Conservation (phyloP, 1,140 invertebrate genomes). For the Mamestra configurata region DNA sequence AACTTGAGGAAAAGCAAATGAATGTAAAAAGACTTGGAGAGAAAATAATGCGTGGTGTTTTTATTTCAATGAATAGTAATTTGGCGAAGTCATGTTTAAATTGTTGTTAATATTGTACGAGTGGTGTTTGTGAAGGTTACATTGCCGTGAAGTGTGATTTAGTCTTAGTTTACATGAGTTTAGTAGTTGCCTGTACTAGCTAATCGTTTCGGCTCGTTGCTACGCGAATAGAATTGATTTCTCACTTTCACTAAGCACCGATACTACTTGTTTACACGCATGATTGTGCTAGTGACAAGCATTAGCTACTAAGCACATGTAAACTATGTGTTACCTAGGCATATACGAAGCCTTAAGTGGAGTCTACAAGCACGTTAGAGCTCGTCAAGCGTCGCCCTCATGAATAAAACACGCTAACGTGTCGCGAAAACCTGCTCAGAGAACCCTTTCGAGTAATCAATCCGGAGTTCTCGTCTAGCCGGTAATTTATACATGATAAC, state of each 20-base stretch:
- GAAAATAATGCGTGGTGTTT: constrained; percentile 15
- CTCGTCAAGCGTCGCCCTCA: constrained; percentile 43
- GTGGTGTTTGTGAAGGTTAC: background rate
- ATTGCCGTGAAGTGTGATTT: too few relatives aligned
- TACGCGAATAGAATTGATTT: background rate
- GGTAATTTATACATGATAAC: constrained; percentile 51
- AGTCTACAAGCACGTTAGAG: constrained; percentile 33
- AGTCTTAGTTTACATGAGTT: too few relatives aligned
- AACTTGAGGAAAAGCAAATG: background rate
- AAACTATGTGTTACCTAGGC: background rate
- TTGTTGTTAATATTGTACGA: background rate
- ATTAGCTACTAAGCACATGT: background rate
- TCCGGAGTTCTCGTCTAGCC: constrained; percentile 18
- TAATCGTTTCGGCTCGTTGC: background rate
- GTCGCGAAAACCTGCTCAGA: constrained; percentile 52
- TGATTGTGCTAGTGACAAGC: background rate
- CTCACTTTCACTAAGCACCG: background rate
- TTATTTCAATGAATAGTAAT: constrained; percentile 14
- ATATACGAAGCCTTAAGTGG: constrained; percentile 22
- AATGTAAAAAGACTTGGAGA: constrained; percentile 8
- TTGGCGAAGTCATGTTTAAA: background rate
- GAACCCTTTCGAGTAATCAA: constrained; percentile 44
- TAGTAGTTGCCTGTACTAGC: too few relatives aligned
- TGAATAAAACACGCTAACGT: constrained; percentile 58
- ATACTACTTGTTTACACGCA: too few relatives aligned